Percentiles rank a stretch among this genome's conserved stretches.
Evolutionary conservation across 2,797 vertebrate genomes (phyloP).

Genomic region (Gastrophryne carolinensis): DNA sequence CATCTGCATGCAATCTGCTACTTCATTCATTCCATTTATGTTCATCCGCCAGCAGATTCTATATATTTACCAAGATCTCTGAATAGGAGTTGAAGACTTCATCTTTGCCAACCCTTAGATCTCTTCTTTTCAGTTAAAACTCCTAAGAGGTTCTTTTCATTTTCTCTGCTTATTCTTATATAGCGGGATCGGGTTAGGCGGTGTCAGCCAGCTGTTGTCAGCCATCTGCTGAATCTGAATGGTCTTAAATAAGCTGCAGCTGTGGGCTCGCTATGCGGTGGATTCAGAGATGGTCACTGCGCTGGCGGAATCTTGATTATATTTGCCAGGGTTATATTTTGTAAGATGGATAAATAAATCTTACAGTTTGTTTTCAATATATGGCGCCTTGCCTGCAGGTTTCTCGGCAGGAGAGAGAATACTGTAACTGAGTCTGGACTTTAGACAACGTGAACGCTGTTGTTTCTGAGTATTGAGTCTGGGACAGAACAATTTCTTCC

Average conservation of each 20-base stretch:
- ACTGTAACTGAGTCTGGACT: background rate
- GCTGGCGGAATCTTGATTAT: constrained; percentile 20
- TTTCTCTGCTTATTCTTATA: constrained; percentile 34
- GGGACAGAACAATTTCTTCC: no score
- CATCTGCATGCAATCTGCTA: background rate
- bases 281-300: constrained; percentile 2
- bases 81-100: background rate
- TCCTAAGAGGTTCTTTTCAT: constrained; percentile 6
- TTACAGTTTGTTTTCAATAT: background rate
- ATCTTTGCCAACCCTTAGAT: background rate
- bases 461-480: no score
- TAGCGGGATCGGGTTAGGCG: constrained; percentile 7
- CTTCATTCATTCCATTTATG: background rate
- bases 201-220: constrained; percentile 53
- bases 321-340: background rate
- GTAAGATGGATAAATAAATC: background rate
- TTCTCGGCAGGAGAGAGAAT: background rate
- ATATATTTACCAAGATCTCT: background rate
- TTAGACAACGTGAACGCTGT: no score
- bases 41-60: background rate
- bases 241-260: constrained; percentile 53
- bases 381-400: background rate
- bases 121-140: background rate
- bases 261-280: constrained; percentile 25
- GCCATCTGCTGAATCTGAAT: constrained; percentile 56